Evolutionary conservation across 2,113 vertebrate species (phyloP).

Genomic region (Chlamydotis undulata): DNA sequence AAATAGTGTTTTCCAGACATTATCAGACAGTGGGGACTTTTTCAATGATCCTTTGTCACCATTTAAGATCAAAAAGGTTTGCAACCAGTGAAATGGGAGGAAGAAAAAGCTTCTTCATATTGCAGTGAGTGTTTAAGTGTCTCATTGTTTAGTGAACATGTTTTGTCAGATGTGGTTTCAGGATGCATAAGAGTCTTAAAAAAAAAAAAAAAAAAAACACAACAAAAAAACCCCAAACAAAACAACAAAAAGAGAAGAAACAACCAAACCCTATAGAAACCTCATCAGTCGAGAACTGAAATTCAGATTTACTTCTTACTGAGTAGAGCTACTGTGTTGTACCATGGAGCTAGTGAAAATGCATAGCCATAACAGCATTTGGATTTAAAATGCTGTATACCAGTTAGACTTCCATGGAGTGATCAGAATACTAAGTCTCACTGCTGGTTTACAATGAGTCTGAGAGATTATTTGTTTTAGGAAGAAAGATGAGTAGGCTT

Average conservation of each 20-base stretch:
- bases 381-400: slow-evolving; percentile 24
- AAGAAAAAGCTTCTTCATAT: slow-evolving; percentile 41
- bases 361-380: not conserved
- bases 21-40: slow-evolving; percentile 10
- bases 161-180: slow-evolving; percentile 51
- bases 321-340: slow-evolving; percentile 5
- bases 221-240: not conserved
- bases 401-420: not conserved
- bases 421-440: not conserved
- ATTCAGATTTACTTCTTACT: slow-evolving; percentile 39
- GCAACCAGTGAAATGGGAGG: slow-evolving; percentile 8
- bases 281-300: not conserved
- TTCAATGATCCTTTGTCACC: not conserved
- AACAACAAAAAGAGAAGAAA: not conserved
- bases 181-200: not conserved
- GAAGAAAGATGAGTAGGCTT: slow-evolving; percentile 7
- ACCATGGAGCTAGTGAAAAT: not conserved
- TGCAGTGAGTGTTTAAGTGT: not conserved
- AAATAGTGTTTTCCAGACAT: slow-evolving; percentile 3
- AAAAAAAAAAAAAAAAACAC: not conserved
- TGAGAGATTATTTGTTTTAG: slow-evolving; percentile 31
- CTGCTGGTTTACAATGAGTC: not conserved
- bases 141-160: slow-evolving; percentile 8
- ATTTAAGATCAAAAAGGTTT: slow-evolving; percentile 32
- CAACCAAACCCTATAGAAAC: not conserved